These are phyloP conservation scores for Spisula subtruncata DNA, from an alignment of 2,888 invertebrate species.

Conservation along the genomic window DNA sequence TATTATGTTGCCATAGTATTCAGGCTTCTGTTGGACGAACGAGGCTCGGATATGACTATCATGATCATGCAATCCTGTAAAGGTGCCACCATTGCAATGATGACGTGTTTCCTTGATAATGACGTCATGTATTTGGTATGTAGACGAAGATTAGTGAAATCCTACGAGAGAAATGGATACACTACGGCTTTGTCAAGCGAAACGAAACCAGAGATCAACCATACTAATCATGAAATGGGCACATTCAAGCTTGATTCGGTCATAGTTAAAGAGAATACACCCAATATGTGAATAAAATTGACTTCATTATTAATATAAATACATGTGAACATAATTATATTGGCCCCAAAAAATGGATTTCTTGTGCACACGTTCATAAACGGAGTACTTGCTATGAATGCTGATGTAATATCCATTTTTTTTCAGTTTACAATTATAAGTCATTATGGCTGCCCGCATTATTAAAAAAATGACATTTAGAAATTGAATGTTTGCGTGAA, in stretches of 20 bases:
- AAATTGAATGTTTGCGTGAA: no score
- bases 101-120: constrained; percentile 50
- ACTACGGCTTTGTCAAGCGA: constrained; percentile 12
- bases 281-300: neutral
- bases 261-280: neutral
- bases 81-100: constrained; percentile 40
- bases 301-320: neutral
- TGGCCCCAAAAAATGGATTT: neutral
- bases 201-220: neutral
- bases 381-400: neutral
- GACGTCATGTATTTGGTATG: constrained; percentile 46
- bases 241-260: neutral
- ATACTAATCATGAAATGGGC: constrained; percentile 4
- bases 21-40: constrained; percentile 29
- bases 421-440: no score
- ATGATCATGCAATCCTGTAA: constrained; percentile 52
- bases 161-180: constrained; percentile 23
- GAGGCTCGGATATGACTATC: constrained; percentile 51
- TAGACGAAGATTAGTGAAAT: neutral
- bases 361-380: neutral
- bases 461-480: no score
- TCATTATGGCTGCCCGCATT: no score
- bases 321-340: neutral
- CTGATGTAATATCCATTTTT: neutral
- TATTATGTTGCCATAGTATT: constrained; percentile 51